Evolutionary conservation across 2,888 invertebrate genomes (phyloP).

Genomic region (Apotomis capreana): DNA sequence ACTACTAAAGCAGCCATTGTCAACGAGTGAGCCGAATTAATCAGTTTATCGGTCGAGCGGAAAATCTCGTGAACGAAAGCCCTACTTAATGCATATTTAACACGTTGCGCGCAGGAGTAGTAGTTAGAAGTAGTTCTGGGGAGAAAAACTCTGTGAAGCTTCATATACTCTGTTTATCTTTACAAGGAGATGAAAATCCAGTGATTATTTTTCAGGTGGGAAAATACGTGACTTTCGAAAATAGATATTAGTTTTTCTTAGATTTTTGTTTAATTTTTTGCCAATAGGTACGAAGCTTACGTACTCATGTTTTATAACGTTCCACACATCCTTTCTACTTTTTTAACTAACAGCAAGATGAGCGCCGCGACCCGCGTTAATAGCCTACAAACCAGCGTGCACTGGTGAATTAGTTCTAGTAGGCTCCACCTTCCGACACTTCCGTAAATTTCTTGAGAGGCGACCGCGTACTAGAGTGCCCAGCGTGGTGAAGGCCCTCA

Average conservation of each 20-base stretch:
- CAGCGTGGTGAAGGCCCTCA: too few species aligned
- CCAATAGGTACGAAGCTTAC: neutral
- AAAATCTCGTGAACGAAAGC: constrained; percentile 57
- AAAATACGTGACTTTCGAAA: neutral
- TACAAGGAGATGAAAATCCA: neutral
- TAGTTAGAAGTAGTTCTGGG: constrained; percentile 11
- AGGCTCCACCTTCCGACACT: too few species aligned
- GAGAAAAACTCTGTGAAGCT: neutral
- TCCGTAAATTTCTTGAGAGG: too few species aligned
- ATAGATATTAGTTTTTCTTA: neutral
- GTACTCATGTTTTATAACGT: neutral
- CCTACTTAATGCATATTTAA: constrained; percentile 51
- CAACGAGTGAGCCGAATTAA: constrained; percentile 60
- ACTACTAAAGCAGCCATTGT: constrained; percentile 58
- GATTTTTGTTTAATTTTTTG: neutral
- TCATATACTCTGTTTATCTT: neutral
- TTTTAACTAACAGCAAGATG: too few species aligned
- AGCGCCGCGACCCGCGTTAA: too few species aligned
- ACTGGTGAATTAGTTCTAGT: too few species aligned
- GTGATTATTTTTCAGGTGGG: neutral
- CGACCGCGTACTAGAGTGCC: too few species aligned
- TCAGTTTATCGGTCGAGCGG: constrained; percentile 63
- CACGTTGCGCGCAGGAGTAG: constrained; percentile 32
- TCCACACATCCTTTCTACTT: neutral
- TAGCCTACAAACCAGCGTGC: too few species aligned